A percentile compares a stretch with the other conserved stretches of the same genome.
Evolutionary conservation across 1,140 invertebrate species (phyloP).

Genomic region (Drosophila willistoni): DNA sequence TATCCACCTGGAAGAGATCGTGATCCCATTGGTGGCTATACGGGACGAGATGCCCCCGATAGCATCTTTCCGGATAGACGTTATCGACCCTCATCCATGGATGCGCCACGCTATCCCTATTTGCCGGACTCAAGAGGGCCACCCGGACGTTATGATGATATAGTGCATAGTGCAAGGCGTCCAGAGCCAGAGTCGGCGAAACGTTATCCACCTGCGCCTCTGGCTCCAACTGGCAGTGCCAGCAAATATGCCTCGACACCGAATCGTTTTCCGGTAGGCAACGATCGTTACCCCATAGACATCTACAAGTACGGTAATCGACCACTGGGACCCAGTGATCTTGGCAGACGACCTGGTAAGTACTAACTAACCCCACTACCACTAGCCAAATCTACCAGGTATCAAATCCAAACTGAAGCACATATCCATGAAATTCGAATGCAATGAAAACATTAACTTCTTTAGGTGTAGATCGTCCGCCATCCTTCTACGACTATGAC

Average conservation of each 20-base stretch:
- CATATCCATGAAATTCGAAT: conserved; percentile 2
- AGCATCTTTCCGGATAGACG: conserved; percentile 79
- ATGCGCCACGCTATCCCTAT: conserved; percentile 62
- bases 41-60: conserved; percentile 76
- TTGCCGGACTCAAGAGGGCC: conserved; percentile 56
- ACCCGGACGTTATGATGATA: conserved; percentile 73
- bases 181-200: conserved; percentile 80
- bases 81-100: conserved; percentile 72
- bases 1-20: conserved; percentile 71
- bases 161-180: conserved; percentile 67
- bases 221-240: conserved; percentile 69
- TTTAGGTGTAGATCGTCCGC: conserved; percentile 75
- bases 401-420: conserved; percentile 17
- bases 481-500: conserved; percentile 77
- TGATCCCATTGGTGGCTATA: conserved; percentile 71
- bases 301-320: conserved; percentile 83
- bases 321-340: conserved; percentile 49
- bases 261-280: conserved; percentile 82
- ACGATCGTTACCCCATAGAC: conserved; percentile 78
- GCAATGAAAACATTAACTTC: background rate
- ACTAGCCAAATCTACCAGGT: conserved; percentile 29
- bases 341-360: conserved; percentile 75
- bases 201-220: conserved; percentile 73
- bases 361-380: conserved; percentile 41
- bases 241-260: conserved; percentile 78